Base-by-base conservation (phyloP, 2,888 invertebrate genomes). In the Tridacna crocea region DNA sequence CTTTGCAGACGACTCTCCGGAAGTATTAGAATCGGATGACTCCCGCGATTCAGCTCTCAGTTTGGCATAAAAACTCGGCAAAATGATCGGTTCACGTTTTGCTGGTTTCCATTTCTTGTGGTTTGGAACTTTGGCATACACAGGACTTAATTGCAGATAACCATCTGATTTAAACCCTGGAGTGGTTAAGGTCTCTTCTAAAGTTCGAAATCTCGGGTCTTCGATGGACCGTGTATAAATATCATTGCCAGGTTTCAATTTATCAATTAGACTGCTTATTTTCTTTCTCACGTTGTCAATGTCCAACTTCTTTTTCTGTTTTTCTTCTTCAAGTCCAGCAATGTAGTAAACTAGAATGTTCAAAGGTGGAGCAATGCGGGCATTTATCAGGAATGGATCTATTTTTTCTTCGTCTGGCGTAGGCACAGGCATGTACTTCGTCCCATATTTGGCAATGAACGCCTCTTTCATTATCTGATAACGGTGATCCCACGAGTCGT, bases 91-190 rank as follows among this genome's bases (percentile, higher is more conserved):
- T 27, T 63, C 22, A 15, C 63, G 75, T 48, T 48, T 75, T 2
- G 47, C 75, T 68, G 68, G 68, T 46, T 51, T 70, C 66, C 76
- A 66, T 26, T 51, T 68, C 22, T 66, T 66, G 22, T 76, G 46
- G 4, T n/a, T 27, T 17, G 76, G 76, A 58, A 66, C 60, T 26
- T 76, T 76, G 8, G 55, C 68, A 47, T 77, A 92, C 61, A 87
- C 88, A 11, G 92, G 91, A 78, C 91, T 91, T 0, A 92, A 84
- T 72, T 91, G 91, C 11, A 87, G 75, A 75, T 90, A 91, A 0
- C 92, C 92, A 65, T 90, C 91, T 6, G 81, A 87, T n/a, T 77
- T 85, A 1, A 84, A 82, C 2, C 82, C 81, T 10, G 88, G 85
- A 72, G 79, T 80, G 36, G 85, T 82, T 27, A 92, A 81, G 13